Evolutionary conservation across 2,113 vertebrate species (phyloP).

Genomic region (Hydrolagus affinis): DNA sequence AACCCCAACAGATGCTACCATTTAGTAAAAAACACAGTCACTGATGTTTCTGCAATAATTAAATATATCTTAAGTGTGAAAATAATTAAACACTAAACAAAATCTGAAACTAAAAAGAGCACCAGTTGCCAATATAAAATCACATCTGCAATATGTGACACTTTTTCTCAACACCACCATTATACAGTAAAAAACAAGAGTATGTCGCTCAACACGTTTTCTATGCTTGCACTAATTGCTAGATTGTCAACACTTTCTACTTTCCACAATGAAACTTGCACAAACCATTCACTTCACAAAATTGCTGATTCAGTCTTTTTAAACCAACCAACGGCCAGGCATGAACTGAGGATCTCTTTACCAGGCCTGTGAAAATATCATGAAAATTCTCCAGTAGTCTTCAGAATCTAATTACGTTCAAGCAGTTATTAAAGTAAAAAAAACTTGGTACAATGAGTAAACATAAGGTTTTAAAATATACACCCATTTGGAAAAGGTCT

Average conservation of each 20-base stretch:
- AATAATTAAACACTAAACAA: background rate
- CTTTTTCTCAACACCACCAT: background rate
- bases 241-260: background rate
- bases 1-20: background rate
- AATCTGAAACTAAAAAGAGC: background rate
- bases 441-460: slow-evolving; percentile 7
- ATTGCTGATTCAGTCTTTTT: background rate
- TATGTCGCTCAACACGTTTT: background rate
- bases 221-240: background rate
- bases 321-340: background rate
- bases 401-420: background rate
- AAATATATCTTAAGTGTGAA: background rate
- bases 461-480: slow-evolving; percentile 2
- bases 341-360: background rate
- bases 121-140: too few species aligned
- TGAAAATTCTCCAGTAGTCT: background rate
- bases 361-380: background rate
- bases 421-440: background rate
- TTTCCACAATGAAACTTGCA: background rate
- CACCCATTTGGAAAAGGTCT: slow-evolving; percentile 25
- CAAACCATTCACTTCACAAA: slow-evolving; percentile 2
- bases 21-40: background rate
- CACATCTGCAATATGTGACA: background rate
- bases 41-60: background rate
- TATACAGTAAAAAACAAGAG: background rate